Percentiles rank a stretch among this genome's conserved stretches.
phyloP scores from a whole-genome alignment of 2,113 vertebrate species.

The Nicator chloris region DNA sequence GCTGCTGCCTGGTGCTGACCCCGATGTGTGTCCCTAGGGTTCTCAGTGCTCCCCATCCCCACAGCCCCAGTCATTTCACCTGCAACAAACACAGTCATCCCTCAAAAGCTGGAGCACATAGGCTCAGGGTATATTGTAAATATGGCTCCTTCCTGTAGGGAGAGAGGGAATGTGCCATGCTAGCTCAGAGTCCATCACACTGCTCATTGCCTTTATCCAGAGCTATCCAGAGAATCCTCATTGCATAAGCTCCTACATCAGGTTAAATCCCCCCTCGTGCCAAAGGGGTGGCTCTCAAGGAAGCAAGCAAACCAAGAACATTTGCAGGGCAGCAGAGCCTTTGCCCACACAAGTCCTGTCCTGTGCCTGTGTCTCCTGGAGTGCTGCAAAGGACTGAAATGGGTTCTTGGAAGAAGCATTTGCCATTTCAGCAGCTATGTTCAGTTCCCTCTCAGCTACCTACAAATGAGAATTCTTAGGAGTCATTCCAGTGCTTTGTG shows the following conservation, averaged over 20 bases:
- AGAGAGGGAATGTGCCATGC: background rate
- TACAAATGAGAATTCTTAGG: background rate
- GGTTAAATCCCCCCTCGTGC: background rate
- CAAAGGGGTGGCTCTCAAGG: background rate
- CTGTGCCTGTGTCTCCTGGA: background rate
- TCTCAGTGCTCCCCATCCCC: slow-evolving; percentile 4
- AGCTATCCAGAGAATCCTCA: background rate
- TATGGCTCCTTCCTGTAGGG: background rate
- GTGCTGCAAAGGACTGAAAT: background rate
- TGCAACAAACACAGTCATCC: background rate
- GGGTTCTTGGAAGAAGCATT: background rate
- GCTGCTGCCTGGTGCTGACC: slow-evolving; percentile 27
- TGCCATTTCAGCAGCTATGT: background rate
- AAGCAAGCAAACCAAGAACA: background rate
- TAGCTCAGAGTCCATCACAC: background rate
- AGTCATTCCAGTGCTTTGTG: background rate
- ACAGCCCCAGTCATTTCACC: slow-evolving; percentile 11
- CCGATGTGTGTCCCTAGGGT: background rate
- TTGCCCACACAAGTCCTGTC: background rate
- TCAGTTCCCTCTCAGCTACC: background rate
- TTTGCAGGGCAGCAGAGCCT: background rate
- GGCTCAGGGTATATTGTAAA: background rate
- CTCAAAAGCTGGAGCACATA: background rate
- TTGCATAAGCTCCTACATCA: background rate
- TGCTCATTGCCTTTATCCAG: background rate